Conservation (phyloP, 1,140 invertebrate species). For the Pseudoatta argentina region DNA sequence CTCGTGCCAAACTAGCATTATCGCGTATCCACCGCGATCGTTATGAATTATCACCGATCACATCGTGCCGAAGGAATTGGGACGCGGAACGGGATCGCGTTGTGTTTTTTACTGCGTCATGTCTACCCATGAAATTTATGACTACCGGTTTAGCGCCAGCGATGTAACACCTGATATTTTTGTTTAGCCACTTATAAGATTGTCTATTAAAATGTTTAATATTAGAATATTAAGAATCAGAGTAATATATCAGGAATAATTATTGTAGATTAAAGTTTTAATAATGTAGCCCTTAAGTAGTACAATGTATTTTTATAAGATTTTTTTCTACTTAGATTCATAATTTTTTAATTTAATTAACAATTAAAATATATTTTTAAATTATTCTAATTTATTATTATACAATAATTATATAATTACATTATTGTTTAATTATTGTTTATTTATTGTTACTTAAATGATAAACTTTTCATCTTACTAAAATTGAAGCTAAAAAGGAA, state of each 20-base stretch:
- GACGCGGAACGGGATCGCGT: conserved; percentile 39
- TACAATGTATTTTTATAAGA: background rate
- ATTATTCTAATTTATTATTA: background rate
- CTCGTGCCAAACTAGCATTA: conserved; percentile 56
- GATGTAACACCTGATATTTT: conserved; percentile 1
- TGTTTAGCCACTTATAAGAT: background rate
- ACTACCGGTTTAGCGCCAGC: conserved; percentile 8
- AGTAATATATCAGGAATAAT: background rate
- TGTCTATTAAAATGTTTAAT: background rate
- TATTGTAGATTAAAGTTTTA: background rate
- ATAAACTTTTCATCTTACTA: background rate
- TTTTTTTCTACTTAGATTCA: background rate
- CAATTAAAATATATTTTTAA: background rate
- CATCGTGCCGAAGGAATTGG: conserved; percentile 32
- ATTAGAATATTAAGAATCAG: background rate
- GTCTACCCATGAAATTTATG: conserved; percentile 46
- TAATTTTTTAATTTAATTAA: background rate
- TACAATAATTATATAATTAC: background rate
- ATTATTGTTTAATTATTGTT: background rate
- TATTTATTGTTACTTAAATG: background rate
- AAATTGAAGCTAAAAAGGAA: background rate
- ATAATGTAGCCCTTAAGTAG: too few relatives aligned
- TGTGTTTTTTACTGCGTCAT: conserved; percentile 11
- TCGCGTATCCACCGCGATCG: conserved; percentile 16
- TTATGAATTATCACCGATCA: conserved; percentile 47